Base-by-base conservation (phyloP, 2,797 vertebrate species). In the Sebastes cheni region DNA sequence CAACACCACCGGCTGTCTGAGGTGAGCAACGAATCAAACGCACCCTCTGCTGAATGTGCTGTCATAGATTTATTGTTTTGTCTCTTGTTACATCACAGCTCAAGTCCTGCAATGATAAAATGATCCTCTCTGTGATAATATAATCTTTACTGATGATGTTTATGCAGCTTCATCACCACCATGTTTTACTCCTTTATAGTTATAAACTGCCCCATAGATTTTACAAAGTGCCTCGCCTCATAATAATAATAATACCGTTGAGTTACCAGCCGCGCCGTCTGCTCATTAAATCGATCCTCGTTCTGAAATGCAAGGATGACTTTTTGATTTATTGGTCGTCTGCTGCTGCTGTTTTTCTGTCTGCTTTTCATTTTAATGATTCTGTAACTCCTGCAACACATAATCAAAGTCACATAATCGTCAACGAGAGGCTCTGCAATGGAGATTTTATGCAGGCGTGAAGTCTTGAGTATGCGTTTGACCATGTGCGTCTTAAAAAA, bases 1-100 rank as follows among this genome's bases (percentile, higher is more conserved):
- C 30, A 99, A 99, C 89, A 98, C 98, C 12, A 98, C 98, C 4
- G 98, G 98, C 86, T 99, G 98, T 82, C 95, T 99, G 89, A 97
- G 98, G 98, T 99, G 94, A 94, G 39, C 1, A 11, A 16, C 20
- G 0, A 67, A 56, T 59, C 73, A 11, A 55, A 62, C 68, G 0
- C 80, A 29, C 34, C 66, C 27, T 0, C 7, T 18, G 54, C 54
- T 16, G 46, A 30, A 42, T 18, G 42, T 16, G 22, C 4, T 3
- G 3, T 11, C 6, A 13, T 18, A 8, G 34, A 54, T 39, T 5
- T 3, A 36, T 8, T 14, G 27, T 10, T 34, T 23, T 36, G 30
- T 36, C 18, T 50, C 46, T 46, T 0, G 12, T 64, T 20, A 25
- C 12, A 58, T 0, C 11, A 16, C 13, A 56, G 1, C 18, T 61